Evolutionary conservation across 2,113 vertebrate genomes (phyloP).

Genomic region (Orthonyx spaldingii): DNA sequence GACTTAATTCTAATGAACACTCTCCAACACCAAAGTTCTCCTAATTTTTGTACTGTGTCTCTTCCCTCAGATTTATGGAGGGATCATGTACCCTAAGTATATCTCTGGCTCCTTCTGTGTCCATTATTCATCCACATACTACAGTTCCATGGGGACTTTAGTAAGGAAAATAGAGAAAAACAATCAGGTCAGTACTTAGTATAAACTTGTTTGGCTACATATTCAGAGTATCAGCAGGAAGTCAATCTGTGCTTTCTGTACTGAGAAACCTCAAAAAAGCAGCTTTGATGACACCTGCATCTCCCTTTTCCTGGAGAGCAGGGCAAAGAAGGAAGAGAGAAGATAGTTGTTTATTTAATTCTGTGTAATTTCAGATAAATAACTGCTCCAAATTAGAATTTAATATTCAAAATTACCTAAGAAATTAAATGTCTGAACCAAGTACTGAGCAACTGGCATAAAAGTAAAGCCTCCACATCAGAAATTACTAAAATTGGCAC

Average conservation of each 20-base stretch:
- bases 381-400: neutral
- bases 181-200: neutral
- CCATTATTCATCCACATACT: neutral
- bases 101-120: neutral
- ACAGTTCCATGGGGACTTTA: neutral
- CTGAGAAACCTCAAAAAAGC: neutral
- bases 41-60: neutral
- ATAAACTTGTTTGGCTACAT: neutral
- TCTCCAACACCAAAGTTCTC: neutral
- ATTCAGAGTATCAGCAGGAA: neutral
- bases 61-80: neutral
- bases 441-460: neutral
- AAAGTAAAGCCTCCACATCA: neutral
- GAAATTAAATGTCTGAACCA: neutral
- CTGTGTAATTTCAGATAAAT: neutral
- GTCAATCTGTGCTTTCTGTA: neutral
- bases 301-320: neutral
- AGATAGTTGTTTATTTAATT: neutral
- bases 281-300: neutral
- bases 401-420: neutral
- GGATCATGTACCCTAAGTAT: neutral
- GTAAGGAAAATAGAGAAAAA: neutral
- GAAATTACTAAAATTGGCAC: constrained; percentile 4
- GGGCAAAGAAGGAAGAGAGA: neutral
- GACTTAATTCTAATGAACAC: neutral